Evolutionary conservation across 2,888 invertebrate genomes (phyloP).

Genomic region (Spisula subtruncata): DNA sequence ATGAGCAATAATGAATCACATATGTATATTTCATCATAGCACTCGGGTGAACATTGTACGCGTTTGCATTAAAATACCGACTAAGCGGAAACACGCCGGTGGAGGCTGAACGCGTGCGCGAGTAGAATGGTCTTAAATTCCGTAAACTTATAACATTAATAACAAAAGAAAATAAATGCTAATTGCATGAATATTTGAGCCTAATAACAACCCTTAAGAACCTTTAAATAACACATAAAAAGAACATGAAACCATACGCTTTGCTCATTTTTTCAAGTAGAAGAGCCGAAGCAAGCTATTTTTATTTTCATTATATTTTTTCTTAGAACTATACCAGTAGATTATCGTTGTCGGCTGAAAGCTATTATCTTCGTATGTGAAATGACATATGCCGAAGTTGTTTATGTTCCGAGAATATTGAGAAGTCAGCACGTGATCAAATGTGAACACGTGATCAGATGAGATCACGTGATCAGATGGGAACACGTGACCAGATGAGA

Average conservation of each 20-base stretch:
- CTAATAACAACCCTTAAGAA: background rate
- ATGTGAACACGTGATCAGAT: too few relatives aligned
- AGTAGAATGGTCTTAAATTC: too few relatives aligned
- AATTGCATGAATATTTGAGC: background rate
- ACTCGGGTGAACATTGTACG: background rate
- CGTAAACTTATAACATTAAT: background rate
- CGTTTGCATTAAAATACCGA: background rate
- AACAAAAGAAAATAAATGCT: background rate
- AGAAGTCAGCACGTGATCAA: background rate
- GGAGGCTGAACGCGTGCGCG: background rate
- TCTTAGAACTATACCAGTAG: background rate
- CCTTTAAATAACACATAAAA: background rate
- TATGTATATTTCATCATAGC: background rate
- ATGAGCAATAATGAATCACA: background rate
- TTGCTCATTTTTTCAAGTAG: background rate
- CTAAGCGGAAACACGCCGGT: background rate
- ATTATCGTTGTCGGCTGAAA: background rate
- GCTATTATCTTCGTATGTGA: conserved; percentile 12
- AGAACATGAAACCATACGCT: background rate
- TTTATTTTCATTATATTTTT: background rate
- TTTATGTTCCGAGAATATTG: background rate
- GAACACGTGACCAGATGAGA: too few relatives aligned
- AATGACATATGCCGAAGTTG: conserved; percentile 34
- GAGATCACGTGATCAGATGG: background rate
- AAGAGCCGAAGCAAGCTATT: background rate